Base-by-base conservation (phyloP, 2,113 vertebrate species). In the Smithornis capensis region DNA sequence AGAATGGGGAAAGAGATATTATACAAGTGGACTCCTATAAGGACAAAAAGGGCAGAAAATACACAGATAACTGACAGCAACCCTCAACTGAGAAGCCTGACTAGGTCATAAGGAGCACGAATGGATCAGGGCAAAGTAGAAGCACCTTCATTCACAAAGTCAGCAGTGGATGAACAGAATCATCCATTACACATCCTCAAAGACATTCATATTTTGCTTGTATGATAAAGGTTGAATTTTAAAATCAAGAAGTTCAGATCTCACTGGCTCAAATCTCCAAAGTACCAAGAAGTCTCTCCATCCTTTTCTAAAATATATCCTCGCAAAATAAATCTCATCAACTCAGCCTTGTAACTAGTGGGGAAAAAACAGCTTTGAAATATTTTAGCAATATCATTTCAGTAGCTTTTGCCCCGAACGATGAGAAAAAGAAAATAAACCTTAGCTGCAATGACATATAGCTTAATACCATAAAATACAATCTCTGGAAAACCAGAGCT, bases 341-440 rank as follows among this genome's bases (percentile, higher is more conserved):
- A 92, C 14, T 74, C 63, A 57, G 19, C 18, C 33, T 74, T 73
- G 21, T 28, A 88, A 79, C 74, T 65, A 85, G 55, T 4, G 27
- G 5, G 6, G 21, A 86, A 85, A 80, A 95, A 87, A 2, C 23
- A 88, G 21, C 50, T 90, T 67, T 74, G 33, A 94, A 77, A 60
- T 55, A 86, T 81, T 87, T 90, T 74, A 33, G 14, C 38, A 74
- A 19, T 35, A 74, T 37, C 16, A 70, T 47, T 92, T 6, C 47
- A 75, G 62, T 42, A 87, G 64, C 8, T 90, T 88, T 60, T 96
- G 38, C 64, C 69, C 31, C 29, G 86, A 94, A 83, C n/a, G 38
- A 77, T 0, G 6, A 83, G n/a, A 76, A 85, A 92, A 94, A 84
- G 19, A 83, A 91, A 92, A 77, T 7, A 89, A 83, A 90, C 83